Percentiles rank a stretch among this genome's conserved stretches.
Evolutionary conservation across 2,888 invertebrate species (phyloP).

Genomic region (Ryuthela nishihirai): DNA sequence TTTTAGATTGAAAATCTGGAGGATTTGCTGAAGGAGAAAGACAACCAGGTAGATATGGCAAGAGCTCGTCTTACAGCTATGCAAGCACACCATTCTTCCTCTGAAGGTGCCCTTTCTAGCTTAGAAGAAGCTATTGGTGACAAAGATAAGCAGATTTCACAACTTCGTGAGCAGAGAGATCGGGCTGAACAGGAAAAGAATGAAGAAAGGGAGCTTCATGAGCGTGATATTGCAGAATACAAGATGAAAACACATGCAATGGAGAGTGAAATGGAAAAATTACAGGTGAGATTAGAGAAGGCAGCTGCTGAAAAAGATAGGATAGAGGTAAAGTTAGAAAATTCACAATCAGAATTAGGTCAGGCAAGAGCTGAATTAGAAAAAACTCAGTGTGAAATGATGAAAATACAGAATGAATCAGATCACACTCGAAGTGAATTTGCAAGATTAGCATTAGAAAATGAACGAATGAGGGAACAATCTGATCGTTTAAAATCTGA

Average conservation of each 20-base stretch:
- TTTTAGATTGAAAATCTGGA: constrained; percentile 92
- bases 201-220: constrained; percentile 89
- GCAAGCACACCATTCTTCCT: constrained; percentile 91
- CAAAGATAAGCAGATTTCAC: constrained; percentile 95
- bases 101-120: constrained; percentile 86
- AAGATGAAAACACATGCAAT: constrained; percentile 88
- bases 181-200: constrained; percentile 92
- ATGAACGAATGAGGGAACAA: constrained; percentile 70
- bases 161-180: constrained; percentile 88
- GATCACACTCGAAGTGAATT: constrained; percentile 75
- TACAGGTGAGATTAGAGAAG: constrained; percentile 67
- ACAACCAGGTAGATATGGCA: constrained; percentile 95
- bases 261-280: constrained; percentile 66
- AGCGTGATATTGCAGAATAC: constrained; percentile 88
- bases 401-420: constrained; percentile 85
- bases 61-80: constrained; percentile 79
- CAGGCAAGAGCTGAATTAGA: constrained; percentile 92
- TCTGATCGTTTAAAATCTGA: constrained; percentile 55
- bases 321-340: constrained; percentile 82
- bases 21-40: constrained; percentile 94
- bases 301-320: constrained; percentile 87
- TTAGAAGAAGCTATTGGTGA: constrained; percentile 95
- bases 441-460: constrained; percentile 60
- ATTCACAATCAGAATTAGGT: constrained; percentile 87
- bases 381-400: constrained; percentile 83